Base-by-base conservation (phyloP, 2,797 vertebrate genomes). In the Hippopotamyrus pictus region DNA sequence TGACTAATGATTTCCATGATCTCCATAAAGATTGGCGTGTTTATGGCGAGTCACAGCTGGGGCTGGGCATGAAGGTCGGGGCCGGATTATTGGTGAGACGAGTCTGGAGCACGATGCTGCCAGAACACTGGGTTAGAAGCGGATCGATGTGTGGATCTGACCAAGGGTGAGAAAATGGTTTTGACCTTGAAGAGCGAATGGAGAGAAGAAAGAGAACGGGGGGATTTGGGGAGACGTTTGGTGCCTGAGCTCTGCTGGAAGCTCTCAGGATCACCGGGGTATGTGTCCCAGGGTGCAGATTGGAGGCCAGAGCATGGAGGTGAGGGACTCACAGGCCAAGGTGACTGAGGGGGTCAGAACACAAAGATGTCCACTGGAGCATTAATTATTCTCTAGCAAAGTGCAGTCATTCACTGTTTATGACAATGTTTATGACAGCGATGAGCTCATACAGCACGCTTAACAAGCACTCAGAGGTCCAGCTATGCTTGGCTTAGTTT, bases 1-100 rank as follows among this genome's bases (percentile, higher is more conserved):
- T 50, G n/a, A 79, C 37, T 44, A 79, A 79, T 79, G 73, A 79
- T 79, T 79, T 69, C 62, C 11, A 76, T 76, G 73, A 76, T 76
- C 41, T 69, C 65, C 11, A 48, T 85, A 29, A 85, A 53, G 48
- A 50, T 53, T 5, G 46, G 7, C 19, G 46, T 85, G 46, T 85
- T 22, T 85, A 51, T 51, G 46, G 50, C 0, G 22, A n/a, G 33
- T 7, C 73, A 44, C 73, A 44, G 33, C 73, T 79, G 73, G 33
- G 37, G 17, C 73, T 7, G 73, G 12, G 14, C 17, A 79, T 79
- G 14, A 41, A 6, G 14, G 73, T 79, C 37, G 7, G 33, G 37
- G 73, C 73, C 3, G 37, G 37, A 44, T 79, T 79, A 79, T 79
- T 19, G 17, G 37, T 79, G 14, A 41, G 37, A 79, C 2, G 5